A percentile compares a stretch with the other conserved stretches of the same genome.
phyloP scores from a whole-genome alignment of 2,797 vertebrate genomes.

The Ctenopoma kingsleyae region DNA sequence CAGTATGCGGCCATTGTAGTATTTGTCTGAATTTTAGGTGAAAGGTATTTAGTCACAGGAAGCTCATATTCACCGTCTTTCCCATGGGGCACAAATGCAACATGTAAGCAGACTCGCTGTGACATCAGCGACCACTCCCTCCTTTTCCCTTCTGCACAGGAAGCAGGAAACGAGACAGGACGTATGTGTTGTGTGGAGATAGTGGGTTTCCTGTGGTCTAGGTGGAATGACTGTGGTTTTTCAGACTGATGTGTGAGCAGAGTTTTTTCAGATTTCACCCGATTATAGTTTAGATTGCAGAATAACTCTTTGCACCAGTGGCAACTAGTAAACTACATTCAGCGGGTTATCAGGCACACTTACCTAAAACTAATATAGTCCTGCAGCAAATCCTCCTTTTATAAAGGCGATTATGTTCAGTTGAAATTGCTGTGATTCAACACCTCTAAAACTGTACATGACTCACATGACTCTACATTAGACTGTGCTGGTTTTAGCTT shows the following conservation, averaged over 20 bases:
- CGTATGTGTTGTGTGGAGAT: slow-evolving; percentile 78
- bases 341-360: neutral
- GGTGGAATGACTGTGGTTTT: slow-evolving; percentile 48
- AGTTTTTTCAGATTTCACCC: slow-evolving; percentile 50
- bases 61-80: slow-evolving; percentile 40
- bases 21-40: neutral
- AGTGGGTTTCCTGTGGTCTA: slow-evolving; percentile 67
- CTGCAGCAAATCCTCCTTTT: neutral
- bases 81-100: slow-evolving; percentile 35
- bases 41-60: slow-evolving; percentile 40
- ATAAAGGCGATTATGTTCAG: no score
- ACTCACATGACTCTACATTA: no score
- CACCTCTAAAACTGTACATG: no score
- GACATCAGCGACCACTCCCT: slow-evolving; percentile 62
- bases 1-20: neutral
- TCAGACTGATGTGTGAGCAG: slow-evolving; percentile 25
- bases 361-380: neutral
- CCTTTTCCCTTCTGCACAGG: slow-evolving; percentile 48
- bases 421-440: neutral
- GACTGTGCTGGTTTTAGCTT: no score
- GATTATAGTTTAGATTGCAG: slow-evolving; percentile 1
- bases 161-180: slow-evolving; percentile 76
- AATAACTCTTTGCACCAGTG: neutral
- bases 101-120: slow-evolving; percentile 29
- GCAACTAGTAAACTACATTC: neutral